Percentiles rank a stretch among this genome's conserved stretches.
These are phyloP conservation scores for Sitobion miscanthi DNA, from an alignment of 1,140 invertebrate genomes.

Conservation along the genomic window DNA sequence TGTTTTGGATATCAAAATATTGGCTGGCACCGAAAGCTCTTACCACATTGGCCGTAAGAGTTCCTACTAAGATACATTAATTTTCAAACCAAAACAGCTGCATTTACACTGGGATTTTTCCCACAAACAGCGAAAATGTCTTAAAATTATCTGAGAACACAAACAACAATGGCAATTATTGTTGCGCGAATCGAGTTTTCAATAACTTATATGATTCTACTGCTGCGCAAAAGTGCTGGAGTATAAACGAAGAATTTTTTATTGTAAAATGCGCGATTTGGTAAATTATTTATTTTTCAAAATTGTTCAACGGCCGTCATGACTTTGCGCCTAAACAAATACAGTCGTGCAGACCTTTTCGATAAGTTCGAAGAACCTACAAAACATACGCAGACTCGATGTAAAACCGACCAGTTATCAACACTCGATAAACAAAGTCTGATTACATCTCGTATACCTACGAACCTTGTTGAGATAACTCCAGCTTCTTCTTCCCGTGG, in stretches of 20 bases:
- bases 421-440: not conserved
- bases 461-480: not conserved
- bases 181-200: not conserved
- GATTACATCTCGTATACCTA: not conserved
- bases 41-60: too few species aligned
- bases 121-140: not conserved
- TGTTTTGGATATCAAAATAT: not conserved
- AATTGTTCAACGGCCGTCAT: not conserved
- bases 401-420: too few species aligned
- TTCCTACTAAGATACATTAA: too few species aligned
- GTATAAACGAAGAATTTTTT: not conserved
- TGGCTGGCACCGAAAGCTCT: too few species aligned
- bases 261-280: not conserved
- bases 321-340: not conserved
- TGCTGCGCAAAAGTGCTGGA: not conserved
- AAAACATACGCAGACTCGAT: too few species aligned
- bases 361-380: not conserved
- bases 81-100: too few species aligned
- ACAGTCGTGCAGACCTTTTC: not conserved
- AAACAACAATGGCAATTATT: too few species aligned
- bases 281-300: not conserved
- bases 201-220: not conserved
- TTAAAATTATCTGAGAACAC: not conserved
- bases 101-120: not conserved
- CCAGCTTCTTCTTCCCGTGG: not conserved